Conservation (phyloP, 2,888 invertebrate species). For the Timema cristinae region DNA sequence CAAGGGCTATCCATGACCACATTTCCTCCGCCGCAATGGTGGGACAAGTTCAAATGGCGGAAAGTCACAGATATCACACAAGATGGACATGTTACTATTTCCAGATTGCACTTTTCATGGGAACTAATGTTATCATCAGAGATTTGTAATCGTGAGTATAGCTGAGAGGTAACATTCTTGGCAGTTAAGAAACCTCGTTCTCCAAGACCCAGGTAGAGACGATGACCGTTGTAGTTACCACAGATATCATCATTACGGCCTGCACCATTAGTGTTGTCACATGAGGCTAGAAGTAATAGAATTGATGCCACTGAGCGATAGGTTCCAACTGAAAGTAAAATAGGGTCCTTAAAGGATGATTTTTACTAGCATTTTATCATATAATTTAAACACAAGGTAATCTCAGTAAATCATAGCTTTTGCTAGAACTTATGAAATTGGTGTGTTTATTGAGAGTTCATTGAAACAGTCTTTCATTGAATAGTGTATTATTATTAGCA, state of each 20-base stretch:
- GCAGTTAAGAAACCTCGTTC: constrained; percentile 43
- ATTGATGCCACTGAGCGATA: not conserved
- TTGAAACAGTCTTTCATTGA: too few species aligned
- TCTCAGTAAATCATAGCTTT: too few species aligned
- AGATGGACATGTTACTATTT: constrained; percentile 66
- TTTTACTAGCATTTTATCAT: too few species aligned
- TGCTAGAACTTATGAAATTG: too few species aligned
- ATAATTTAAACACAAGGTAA: too few species aligned
- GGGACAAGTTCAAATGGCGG: constrained; percentile 45
- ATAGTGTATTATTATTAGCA: too few species aligned
- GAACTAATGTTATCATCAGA: constrained; percentile 18
- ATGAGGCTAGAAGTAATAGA: not conserved
- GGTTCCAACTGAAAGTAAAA: too few species aligned
- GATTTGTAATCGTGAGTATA: not conserved
- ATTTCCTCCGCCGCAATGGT: constrained; percentile 43
- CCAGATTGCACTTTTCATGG: constrained; percentile 57
- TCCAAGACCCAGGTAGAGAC: constrained; percentile 44
- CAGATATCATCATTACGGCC: constrained; percentile 41
- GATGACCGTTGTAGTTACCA: constrained; percentile 40
- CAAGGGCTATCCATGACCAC: constrained; percentile 40
- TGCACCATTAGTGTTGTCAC: not conserved
- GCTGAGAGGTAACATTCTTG: constrained; percentile 36
- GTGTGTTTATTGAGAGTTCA: too few species aligned
- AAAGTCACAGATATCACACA: constrained; percentile 57
- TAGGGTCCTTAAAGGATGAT: too few species aligned